Base-by-base conservation (phyloP, 2,888 invertebrate genomes). In the Dolichopus griseipennis region DNA sequence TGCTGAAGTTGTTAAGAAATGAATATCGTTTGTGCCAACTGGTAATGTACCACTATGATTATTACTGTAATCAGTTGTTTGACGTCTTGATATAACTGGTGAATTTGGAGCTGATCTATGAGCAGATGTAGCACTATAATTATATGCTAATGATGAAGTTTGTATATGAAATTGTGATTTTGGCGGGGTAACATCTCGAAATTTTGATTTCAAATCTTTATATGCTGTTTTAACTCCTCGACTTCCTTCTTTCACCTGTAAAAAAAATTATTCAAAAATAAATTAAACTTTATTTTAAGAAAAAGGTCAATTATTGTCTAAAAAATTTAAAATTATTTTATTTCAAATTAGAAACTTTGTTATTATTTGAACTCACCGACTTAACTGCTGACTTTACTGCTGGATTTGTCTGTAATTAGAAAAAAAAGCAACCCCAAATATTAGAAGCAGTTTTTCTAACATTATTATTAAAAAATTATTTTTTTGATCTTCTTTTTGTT, bases 351-450 rank as follows among this genome's bases (percentile, higher is more conserved):
- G 15, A 8, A 37, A 2, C 18, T 52, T 52, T 6, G 1, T 18
- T 34, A 21, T 34, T 74, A 71, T 70, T 70, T 74, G 78, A 79
- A 90, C 91, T 92, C 88, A 95, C 95, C 85, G 92, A 90, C 87
- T 93, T 93, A 70, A 95, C 93, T 77, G 95, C 95, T 81, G 91
- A 92, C 85, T 92, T 93, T 83, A 95, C 89, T 77, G 94, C 94
- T 77, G 95, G 95, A 85, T 95, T 95, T 74, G 95, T 93, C 93
- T 94, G 86, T 78, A 90, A 64, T 33, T 20, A 64, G n/a, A 64
- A 64, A 64, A 33, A 18, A 33, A 64, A 64, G 21, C 62, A 52
- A 52, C 52, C 52, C 52, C 9, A 52, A 52, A 52, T 52, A 18
- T 52, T 52, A 52, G 9, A 52, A 52, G 52, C 52, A 12, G 6